Conservation (phyloP, 2,797 vertebrate species). For the Linurgus olivaceus region DNA sequence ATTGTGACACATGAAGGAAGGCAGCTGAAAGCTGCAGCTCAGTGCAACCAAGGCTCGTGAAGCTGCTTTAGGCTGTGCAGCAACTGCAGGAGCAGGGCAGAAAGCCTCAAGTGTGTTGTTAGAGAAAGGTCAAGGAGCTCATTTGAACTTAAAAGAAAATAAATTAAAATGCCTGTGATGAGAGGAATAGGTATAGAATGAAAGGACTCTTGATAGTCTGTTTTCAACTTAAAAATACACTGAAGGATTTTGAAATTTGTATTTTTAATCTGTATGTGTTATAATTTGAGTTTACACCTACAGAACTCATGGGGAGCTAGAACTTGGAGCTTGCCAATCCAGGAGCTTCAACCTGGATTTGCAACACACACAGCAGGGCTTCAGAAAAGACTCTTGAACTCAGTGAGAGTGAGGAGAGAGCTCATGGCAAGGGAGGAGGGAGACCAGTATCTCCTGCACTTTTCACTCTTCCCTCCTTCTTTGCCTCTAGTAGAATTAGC, state of each 20-base stretch:
- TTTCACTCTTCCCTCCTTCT: neutral
- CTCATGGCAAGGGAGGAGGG: neutral
- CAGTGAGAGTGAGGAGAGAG: neutral
- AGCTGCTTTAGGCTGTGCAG: neutral
- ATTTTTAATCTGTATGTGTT: neutral
- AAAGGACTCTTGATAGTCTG: neutral
- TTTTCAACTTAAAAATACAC: neutral
- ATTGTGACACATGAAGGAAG: neutral
- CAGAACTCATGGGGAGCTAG: fast-evolving
- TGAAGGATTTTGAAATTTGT: neutral
- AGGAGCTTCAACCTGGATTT: neutral
- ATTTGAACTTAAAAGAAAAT: neutral
- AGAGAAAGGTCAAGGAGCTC: neutral
- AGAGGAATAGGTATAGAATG: neutral
- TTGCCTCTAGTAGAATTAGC: neutral
- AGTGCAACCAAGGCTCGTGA: fast-evolving
- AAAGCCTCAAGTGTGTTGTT: neutral
- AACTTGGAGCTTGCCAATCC: neutral
- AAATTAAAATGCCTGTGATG: neutral
- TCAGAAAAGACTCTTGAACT: neutral
- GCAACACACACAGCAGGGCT: neutral
- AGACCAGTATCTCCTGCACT: neutral
- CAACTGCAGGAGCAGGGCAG: neutral
- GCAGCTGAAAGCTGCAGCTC: neutral
- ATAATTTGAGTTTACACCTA: neutral